Evolutionary conservation across 2,888 invertebrate genomes (phyloP).

Genomic region (Philopedon plagiatum): DNA sequence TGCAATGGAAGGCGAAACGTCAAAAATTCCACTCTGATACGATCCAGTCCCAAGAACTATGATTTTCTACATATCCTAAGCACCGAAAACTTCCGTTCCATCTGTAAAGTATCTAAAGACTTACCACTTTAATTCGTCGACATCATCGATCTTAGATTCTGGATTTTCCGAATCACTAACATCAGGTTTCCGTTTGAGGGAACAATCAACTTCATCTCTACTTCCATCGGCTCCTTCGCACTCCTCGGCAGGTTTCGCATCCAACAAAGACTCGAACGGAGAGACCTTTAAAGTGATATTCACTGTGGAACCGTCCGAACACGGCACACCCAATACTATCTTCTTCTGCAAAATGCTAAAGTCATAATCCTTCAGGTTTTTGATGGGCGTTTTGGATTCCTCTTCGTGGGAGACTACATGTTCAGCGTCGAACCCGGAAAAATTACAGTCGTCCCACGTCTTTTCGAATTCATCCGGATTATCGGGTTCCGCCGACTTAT

Average conservation of each 20-base stretch:
- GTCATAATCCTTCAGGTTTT: slow-evolving; percentile 27
- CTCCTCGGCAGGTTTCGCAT: background rate
- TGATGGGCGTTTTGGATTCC: slow-evolving; percentile 7
- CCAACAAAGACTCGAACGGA: slow-evolving; percentile 25
- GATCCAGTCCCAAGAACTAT: no score
- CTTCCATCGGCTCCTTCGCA: background rate
- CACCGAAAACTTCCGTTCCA: no score
- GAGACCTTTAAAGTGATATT: background rate
- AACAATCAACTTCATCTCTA: background rate
- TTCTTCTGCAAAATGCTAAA: slow-evolving; percentile 5
- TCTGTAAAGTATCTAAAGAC: no score
- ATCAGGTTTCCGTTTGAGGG: background rate
- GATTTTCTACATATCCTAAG: no score
- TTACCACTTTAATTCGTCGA: slow-evolving; percentile 24
- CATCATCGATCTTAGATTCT: slow-evolving; percentile 3
- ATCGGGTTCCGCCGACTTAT: background rate
- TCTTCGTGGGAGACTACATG: slow-evolving; percentile 5
- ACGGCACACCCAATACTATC: slow-evolving; percentile 13
- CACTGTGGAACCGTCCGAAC: slow-evolving; percentile 19
- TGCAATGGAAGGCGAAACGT: no score
- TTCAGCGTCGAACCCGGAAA: background rate
- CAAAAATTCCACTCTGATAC: no score
- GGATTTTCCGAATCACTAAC: slow-evolving; percentile 21
- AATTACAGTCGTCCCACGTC: background rate
- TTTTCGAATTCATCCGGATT: slow-evolving; percentile 4